Evolutionary conservation across 2,113 vertebrate species (phyloP).

Genomic region (Gnathonemus longibarbis): DNA sequence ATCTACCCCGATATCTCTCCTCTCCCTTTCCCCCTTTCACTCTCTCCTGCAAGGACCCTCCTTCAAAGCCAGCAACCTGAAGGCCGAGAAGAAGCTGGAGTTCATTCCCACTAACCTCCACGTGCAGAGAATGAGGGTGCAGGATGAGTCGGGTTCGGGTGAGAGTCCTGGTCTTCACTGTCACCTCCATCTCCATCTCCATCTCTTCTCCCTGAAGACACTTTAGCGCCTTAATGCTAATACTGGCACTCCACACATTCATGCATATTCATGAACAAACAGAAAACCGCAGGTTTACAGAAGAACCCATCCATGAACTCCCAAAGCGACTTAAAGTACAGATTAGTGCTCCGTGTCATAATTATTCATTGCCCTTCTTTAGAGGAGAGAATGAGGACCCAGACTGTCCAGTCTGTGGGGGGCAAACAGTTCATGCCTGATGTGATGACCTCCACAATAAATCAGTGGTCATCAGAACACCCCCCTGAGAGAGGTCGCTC

Average conservation of each 20-base stretch:
- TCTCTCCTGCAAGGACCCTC: slow-evolving; percentile 66
- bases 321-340: not conserved
- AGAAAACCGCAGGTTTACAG: not conserved
- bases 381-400: not conserved
- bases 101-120: slow-evolving; percentile 97
- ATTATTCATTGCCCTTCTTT: not conserved
- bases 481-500: not conserved
- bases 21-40: not conserved
- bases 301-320: not conserved
- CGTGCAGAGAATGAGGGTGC: slow-evolving; percentile 94
- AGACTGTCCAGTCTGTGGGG: not conserved
- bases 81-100: slow-evolving; percentile 91
- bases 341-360: not conserved
- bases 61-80: slow-evolving; percentile 94
- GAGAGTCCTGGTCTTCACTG: not conserved
- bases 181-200: not conserved
- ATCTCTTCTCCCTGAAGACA: not conserved
- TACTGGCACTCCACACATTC: not conserved
- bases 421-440: not conserved
- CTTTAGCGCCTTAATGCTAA: not conserved
- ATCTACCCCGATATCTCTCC: not conserved
- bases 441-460: not conserved
- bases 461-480: not conserved
- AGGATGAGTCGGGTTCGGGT: slow-evolving; percentile 90
- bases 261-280: not conserved